A percentile compares a stretch with the other conserved stretches of the same genome.
Evolutionary conservation across 2,797 vertebrate genomes (phyloP).

Genomic region (Falco naumanni): DNA sequence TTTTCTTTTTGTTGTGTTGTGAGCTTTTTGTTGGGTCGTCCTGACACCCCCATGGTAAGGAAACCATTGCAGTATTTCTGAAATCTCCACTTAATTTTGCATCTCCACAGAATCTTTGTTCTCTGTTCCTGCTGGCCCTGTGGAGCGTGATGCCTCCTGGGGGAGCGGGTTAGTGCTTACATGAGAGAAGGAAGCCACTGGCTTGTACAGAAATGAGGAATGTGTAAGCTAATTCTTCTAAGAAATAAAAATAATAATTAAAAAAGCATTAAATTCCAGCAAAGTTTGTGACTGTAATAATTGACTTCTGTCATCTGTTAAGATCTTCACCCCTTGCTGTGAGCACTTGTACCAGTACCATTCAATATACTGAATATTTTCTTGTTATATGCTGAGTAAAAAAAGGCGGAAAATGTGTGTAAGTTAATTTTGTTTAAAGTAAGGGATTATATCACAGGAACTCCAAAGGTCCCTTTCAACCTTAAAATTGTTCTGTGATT

Average conservation of each 20-base stretch:
- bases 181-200: neutral
- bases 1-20: no score
- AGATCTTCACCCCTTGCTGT: neutral
- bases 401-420: neutral
- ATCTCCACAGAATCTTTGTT: neutral
- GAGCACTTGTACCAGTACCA: neutral
- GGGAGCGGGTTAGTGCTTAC: neutral
- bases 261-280: neutral
- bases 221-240: neutral
- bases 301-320: neutral
- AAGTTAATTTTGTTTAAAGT: neutral
- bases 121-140: neutral
- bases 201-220: neutral
- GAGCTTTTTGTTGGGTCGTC: no score
- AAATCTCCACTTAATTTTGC: neutral
- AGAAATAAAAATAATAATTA: neutral
- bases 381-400: neutral
- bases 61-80: neutral
- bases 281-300: neutral
- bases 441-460: neutral
- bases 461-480: neutral
- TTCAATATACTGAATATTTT: neutral
- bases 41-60: neutral
- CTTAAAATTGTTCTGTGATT: neutral
- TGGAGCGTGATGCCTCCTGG: neutral